These are phyloP conservation scores for Macropus fuliginosus DNA, from an alignment of 2,797 vertebrate species.

Conservation along the genomic window DNA sequence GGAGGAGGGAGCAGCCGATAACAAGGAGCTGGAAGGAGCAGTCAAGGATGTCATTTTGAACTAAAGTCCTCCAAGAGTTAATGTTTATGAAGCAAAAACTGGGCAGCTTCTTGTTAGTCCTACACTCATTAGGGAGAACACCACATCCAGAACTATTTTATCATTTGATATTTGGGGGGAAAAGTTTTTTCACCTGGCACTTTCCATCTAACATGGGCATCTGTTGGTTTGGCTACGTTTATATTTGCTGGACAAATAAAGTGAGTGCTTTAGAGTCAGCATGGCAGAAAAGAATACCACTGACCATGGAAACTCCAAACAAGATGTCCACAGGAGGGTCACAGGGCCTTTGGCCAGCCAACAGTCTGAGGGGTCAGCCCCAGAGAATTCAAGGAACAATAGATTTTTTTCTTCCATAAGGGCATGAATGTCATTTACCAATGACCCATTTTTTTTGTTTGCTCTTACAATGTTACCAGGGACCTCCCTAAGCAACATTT, in stretches of 20 bases:
- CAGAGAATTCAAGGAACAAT: neutral
- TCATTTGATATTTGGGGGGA: conserved; percentile 45
- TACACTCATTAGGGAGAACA: conserved; percentile 6
- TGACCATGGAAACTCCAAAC: neutral
- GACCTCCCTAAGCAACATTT: neutral
- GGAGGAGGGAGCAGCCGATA: neutral
- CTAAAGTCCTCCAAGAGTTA: neutral
- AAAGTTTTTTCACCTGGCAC: conserved; percentile 9
- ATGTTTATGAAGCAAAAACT: neutral
- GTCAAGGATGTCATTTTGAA: neutral
- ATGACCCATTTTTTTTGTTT: neutral
- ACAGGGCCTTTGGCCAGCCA: neutral
- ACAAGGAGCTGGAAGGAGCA: neutral
- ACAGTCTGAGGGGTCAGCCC: neutral
- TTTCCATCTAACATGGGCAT: conserved; percentile 6
- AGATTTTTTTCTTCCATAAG: neutral
- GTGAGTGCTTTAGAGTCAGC: neutral
- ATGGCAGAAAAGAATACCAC: conserved; percentile 47
- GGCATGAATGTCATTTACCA: neutral
- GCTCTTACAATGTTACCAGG: neutral
- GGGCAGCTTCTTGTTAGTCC: neutral
- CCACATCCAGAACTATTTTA: neutral
- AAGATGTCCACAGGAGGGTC: neutral
- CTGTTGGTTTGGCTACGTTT: conserved; percentile 40
- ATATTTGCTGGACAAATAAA: conserved; percentile 41